Conservation (phyloP, 2,797 vertebrate species). For the Pangasius djambal region DNA sequence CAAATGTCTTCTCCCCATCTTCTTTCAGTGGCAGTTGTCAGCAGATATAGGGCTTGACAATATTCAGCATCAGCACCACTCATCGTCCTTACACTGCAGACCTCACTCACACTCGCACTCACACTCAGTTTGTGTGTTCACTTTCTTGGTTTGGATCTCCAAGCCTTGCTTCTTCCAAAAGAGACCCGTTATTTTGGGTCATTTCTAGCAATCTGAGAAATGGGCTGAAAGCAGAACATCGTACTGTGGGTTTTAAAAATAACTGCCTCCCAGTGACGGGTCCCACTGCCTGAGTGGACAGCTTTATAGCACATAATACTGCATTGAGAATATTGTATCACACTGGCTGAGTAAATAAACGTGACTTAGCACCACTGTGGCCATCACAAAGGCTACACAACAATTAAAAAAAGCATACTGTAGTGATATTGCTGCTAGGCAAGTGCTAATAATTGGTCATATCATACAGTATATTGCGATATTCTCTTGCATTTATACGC, state of each 20-base stretch:
- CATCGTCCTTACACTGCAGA: neutral
- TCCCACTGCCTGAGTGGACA: neutral
- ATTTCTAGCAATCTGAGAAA: neutral
- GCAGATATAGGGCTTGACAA: slow-evolving; percentile 30
- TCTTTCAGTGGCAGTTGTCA: slow-evolving; percentile 44
- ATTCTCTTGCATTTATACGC: neutral
- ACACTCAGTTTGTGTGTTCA: too few species aligned
- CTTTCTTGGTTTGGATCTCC: neutral
- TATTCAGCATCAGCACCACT: slow-evolving; percentile 9
- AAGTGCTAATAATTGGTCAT: neutral
- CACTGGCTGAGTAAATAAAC: neutral
- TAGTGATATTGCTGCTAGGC: neutral
- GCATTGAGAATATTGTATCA: neutral
- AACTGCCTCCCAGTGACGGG: neutral
- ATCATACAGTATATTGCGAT: neutral
- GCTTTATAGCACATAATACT: slow-evolving; percentile 2
- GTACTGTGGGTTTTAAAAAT: neutral
- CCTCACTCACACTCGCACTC: neutral
- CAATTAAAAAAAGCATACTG: neutral
- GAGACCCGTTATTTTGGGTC: neutral
- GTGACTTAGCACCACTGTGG: neutral
- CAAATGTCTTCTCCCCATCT: slow-evolving; percentile 50
- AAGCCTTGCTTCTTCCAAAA: neutral
- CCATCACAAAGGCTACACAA: neutral
- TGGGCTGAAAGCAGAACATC: neutral